Conservation (phyloP, 2,797 vertebrate genomes). For the Loriculus beryllinus region DNA sequence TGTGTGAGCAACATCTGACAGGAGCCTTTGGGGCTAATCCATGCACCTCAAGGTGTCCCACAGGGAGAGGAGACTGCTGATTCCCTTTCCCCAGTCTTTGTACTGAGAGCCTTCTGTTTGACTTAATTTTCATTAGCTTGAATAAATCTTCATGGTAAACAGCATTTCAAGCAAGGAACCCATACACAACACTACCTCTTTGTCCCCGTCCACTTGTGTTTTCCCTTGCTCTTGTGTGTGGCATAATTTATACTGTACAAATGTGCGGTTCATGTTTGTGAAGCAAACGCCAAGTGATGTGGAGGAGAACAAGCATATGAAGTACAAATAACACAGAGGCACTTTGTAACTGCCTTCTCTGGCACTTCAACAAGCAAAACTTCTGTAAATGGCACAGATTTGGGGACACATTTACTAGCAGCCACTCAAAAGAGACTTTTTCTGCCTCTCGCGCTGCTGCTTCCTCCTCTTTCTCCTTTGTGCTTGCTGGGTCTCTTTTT, state of each 20-base stretch:
- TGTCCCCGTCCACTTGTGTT: slow-evolving; percentile 13
- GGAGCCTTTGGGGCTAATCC: not conserved
- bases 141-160: not conserved
- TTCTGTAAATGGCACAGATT: slow-evolving; percentile 24
- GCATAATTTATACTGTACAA: slow-evolving; percentile 40
- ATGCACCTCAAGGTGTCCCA: not conserved
- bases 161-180: slow-evolving; percentile 13
- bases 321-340: slow-evolving; percentile 23
- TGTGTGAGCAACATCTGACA: not conserved
- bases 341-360: slow-evolving; percentile 28
- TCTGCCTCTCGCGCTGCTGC: not conserved
- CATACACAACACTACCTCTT: not conserved
- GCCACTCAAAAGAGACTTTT: not conserved
- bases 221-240: not conserved
- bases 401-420: not conserved
- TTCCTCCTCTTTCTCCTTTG: slow-evolving; percentile 3
- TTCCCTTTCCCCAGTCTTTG: not conserved
- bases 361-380: slow-evolving; percentile 40
- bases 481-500: not conserved
- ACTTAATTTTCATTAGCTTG: slow-evolving; percentile 9
- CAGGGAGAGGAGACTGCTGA: not conserved
- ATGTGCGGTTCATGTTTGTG: slow-evolving; percentile 1
- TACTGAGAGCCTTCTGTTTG: not conserved
- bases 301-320: slow-evolving; percentile 25
- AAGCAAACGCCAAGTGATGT: slow-evolving; percentile 29